Evolutionary conservation across 2,113 vertebrate species (phyloP), one percentile per base, ranked within the genome.

Genomic region (Nothocercus nigrocapillus): DNA sequence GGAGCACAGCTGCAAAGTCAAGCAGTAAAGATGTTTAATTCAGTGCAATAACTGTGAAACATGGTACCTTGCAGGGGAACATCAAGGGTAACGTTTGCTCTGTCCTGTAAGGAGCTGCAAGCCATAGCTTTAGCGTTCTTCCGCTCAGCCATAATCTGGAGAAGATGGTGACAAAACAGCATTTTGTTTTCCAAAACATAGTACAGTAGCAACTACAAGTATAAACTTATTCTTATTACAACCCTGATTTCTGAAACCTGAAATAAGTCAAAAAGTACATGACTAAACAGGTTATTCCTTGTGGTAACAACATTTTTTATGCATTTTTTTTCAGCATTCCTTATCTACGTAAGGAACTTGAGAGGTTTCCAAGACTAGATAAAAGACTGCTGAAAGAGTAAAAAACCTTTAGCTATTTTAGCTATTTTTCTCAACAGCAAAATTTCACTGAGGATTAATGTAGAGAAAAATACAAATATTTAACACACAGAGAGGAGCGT

Each of bases 71-170:
- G 99, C 95, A 99, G 97, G 74, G 99, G 99, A 75, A 99, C 98
- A 49, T 99, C 99, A 2, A 99, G 98, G 85, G 98, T 98, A 79
- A 97, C 90, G 7, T 96, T 97, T 61, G 97, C 83, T 94, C 98
- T 97, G 9, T 98, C 98, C 83, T 99, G 99, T 83, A 98, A 97
- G 5, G 99, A 98, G 95, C 98, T 98, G 96, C 99, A 98, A 95
- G 98, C 99, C 97, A 98, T 98, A 96, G 99, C 98, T 97, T 99
- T 99, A 97, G 98, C 98, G 96, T 98, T 99, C 98, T 99, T 99
- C 97, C 99, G 98, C 95, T 99, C 99, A 9, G 99, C 99, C 99
- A 99, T 99, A 98, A 99, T 99, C 99, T 99, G 95, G 59, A 62
- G 75, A 76, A 27, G 27, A 95, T 0, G 67, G 54, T 32, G n/a